Percentiles rank a stretch among this genome's conserved stretches.
Conservation (phyloP, 2,113 vertebrate genomes). For the Cephalopterus ornatus region DNA sequence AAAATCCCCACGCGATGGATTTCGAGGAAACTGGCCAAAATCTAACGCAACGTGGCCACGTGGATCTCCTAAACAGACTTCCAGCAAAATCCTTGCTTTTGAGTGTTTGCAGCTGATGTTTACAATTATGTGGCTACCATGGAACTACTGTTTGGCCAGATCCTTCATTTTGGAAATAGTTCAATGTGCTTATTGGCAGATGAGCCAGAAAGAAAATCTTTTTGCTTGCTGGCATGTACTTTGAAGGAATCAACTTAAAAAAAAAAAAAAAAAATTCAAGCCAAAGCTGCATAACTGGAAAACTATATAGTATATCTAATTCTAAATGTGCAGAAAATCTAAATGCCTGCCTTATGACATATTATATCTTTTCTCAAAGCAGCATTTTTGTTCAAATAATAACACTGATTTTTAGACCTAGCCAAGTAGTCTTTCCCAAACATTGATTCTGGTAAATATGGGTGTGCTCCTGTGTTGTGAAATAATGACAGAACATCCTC, state of each 20-base stretch:
- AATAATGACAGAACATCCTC: neutral
- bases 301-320: neutral
- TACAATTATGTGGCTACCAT: neutral
- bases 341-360: neutral
- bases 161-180: constrained; percentile 6
- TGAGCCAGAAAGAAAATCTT: neutral
- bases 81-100: neutral
- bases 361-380: neutral
- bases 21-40: neutral
- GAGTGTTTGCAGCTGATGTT: neutral
- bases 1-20: neutral
- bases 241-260: neutral
- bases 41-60: neutral
- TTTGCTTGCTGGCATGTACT: neutral
- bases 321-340: neutral
- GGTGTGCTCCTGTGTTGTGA: neutral
- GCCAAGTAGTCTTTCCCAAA: neutral
- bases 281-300: neutral
- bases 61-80: neutral
- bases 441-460: neutral
- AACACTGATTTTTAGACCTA: neutral
- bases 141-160: neutral
- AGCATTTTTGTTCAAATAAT: neutral
- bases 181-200: neutral
- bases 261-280: neutral